Base-by-base conservation (phyloP, 2,113 vertebrate species). In the Calypte anna region DNA sequence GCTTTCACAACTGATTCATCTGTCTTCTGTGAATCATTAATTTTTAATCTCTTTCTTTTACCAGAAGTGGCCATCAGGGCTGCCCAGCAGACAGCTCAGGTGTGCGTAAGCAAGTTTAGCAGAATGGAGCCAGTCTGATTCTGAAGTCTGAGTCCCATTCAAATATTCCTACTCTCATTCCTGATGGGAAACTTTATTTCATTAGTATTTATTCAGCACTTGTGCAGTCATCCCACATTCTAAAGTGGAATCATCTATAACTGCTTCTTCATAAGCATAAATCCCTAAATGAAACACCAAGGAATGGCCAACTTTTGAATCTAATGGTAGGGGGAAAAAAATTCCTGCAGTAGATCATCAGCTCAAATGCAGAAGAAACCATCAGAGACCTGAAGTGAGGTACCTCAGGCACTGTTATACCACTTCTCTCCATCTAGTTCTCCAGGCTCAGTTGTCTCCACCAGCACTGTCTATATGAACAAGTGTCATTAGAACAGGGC, bases 71-170 rank as follows among this genome's bases (percentile, higher is more conserved):
- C 62, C 85, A 88, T n/a, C 74, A 62, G 51, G 24, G 66, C 90
- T 85, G 70, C 68, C 80, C 90, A 89, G 58, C 76, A 91, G 84
- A 94, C 50, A 82, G 59, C n/a, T 86, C 81, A 86, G 91, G 91
- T 88, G 77, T 67, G 46, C 0, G 8, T 94, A 86, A 84, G 63
- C 48, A 27, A 62, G 9, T 30, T 38, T 23, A 91, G 66, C 81
- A 83, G 70, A 54, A 64, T 1, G 1, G n/a, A 51, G 13, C 25
- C 73, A 83, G 51, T 50, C 83, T 89, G 89, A 89, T 76, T 46
- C 51, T 57, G 58, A 77, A 83, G 51, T 50, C 83, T 89, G 89
- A 89, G 86, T 57, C 6, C 23, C 24, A 12, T 58, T 74, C 78
- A 92, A 48, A 68, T 48, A 92, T 91, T 94, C 67, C 64, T 78